phyloP scores from a whole-genome alignment of 23 tunicate species.

The Oikopleura albicans region DNA sequence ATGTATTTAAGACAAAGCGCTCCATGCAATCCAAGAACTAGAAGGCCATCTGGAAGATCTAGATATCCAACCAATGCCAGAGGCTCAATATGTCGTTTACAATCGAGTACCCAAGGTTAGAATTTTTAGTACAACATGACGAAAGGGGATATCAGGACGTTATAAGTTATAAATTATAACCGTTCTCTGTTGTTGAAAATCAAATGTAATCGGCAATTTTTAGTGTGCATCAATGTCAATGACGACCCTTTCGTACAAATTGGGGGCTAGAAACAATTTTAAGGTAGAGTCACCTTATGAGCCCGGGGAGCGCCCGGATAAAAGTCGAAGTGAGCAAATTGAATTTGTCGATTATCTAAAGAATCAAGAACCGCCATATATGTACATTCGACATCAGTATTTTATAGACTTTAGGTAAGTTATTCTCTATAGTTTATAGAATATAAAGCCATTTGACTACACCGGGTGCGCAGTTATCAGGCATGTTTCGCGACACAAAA shows the following conservation, averaged over 20 bases:
- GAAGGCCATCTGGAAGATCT: constrained; percentile 4
- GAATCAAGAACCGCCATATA: constrained; percentile 26
- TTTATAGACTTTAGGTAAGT: constrained; percentile 49
- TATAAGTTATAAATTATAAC: no score
- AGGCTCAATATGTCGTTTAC: constrained; percentile 38
- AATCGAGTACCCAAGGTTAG: constrained; percentile 72
- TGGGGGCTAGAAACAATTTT: constrained; percentile 54
- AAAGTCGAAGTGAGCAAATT: constrained; percentile 31
- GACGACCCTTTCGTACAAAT: constrained; percentile 52
- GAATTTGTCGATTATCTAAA: constrained; percentile 39
- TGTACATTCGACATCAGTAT: constrained; percentile 82
- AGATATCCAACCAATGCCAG: constrained; percentile 4
- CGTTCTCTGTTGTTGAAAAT: no score
- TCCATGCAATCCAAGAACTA: constrained; percentile 1
- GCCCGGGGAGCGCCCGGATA: constrained; percentile 67
- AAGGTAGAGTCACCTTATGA: constrained; percentile 78
- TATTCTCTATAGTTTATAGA: background rate
- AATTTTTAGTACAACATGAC: no score
- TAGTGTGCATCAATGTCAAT: constrained; percentile 77
- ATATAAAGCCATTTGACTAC: constrained; percentile 23
- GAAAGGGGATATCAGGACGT: no score
- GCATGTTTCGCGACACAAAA: no score
- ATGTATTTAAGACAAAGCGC: background rate
- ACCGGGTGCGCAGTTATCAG: no score
- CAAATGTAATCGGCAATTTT: no score